Conservation (phyloP, 2,888 invertebrate genomes). For the Hecatera dysodea region DNA sequence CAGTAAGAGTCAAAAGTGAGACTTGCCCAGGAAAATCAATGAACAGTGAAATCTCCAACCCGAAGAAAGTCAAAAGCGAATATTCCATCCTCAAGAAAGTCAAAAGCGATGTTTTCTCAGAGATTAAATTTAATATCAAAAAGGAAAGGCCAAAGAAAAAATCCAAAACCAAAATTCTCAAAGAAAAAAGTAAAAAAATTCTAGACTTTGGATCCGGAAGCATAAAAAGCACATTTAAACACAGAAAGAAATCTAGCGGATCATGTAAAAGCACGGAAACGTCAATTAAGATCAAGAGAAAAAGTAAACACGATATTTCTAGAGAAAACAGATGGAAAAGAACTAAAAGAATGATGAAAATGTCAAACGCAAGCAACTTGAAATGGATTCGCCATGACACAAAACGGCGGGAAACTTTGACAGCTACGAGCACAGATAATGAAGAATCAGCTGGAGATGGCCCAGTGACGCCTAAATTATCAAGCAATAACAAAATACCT, state of each 20-base stretch:
- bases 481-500: neutral
- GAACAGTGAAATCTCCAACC: neutral
- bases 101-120: neutral
- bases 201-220: neutral
- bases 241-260: neutral
- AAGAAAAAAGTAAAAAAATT: conserved; percentile 22
- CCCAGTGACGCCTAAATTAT: conserved; percentile 21
- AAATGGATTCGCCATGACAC: conserved; percentile 16
- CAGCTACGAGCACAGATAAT: conserved; percentile 34
- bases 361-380: neutral
- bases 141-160: neutral
- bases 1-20: neutral
- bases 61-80: conserved; percentile 4
- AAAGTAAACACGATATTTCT: conserved; percentile 1
- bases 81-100: neutral
- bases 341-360: conserved; percentile 12
- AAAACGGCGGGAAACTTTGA: conserved; percentile 34
- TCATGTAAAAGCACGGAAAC: neutral
- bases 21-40: neutral
- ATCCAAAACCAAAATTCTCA: conserved; percentile 6
- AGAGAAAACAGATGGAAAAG: conserved; percentile 24
- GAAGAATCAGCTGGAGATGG: conserved; percentile 45
- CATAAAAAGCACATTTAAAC: conserved; percentile 2
- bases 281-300: conserved; percentile 5
- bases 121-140: neutral